Evolutionary conservation across 2,113 vertebrate species (phyloP), one percentile per base, ranked within the genome.

Genomic region (Mesoclemmys tuberculata): DNA sequence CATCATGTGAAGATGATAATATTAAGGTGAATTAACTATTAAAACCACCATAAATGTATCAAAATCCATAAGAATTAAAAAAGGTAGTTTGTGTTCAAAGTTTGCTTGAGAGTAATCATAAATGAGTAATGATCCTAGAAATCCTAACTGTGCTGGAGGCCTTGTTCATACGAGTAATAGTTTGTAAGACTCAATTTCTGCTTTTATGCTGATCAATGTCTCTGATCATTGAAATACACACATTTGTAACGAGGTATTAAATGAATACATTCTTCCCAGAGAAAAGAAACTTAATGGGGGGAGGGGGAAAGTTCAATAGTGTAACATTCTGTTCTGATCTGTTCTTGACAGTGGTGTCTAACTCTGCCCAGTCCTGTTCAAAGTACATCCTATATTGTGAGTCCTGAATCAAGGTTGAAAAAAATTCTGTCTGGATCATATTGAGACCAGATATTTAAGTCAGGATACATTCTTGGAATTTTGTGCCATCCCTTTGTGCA

Each of bases 11-110:
- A 90, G 55, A 81, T 18, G 55, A 81, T 18, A 82, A 83, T 35
- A 8, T 49, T 26, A 24, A 71, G 58, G 21, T 49, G 0, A 78
- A 22, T 64, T 89, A 7, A 1, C 26, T 82, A 89, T 84, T 61
- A 49, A 54, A 51, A 85, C 22, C 14, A 3, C 11, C 44, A 1
- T 85, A 41, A 3, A 88, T 6, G 5, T 11, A 44, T 1, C 0
- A 10, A 80, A 84, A 83, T 12, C 2, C 10, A 24, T 6, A 58
- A 51, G 52, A 84, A 29, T 10, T 0, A 4, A 0, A 64, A 35
- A 1, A 71, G 35, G 19, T 68, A 68, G 64, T n/a, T 0, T 56
- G 41, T 44, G 64, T 44, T 68, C 64, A 77, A 27, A 29, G 74
- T 77, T 46, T 77, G 41, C 19, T 38, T 22, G 11, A 44, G 41